These are phyloP conservation scores for Diabrotica balteata DNA, from an alignment of 2,888 invertebrate species.

Conservation along the genomic window DNA sequence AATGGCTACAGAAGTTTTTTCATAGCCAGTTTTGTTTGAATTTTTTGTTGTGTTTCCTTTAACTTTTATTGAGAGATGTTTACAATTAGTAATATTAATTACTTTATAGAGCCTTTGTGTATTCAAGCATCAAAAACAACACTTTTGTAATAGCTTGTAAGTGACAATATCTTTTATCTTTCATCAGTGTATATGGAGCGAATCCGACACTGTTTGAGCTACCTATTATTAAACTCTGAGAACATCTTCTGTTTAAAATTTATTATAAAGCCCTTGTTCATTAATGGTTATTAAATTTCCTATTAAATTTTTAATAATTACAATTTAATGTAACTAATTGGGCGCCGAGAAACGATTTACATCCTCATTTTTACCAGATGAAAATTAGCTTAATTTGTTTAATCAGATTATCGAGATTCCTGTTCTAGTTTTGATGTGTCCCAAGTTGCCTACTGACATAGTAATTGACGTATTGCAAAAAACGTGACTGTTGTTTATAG, in stretches of 20 bases:
- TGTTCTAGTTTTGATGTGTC: slow-evolving; percentile 13
- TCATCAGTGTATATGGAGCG: no score
- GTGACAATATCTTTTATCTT: no score
- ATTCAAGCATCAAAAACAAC: no score
- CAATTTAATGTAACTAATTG: slow-evolving; percentile 11
- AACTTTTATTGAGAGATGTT: no score
- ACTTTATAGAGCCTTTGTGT: no score
- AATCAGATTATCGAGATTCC: slow-evolving; percentile 34
- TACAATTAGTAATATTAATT: no score
- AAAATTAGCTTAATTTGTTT: slow-evolving; percentile 33
- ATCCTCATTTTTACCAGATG: slow-evolving; percentile 36
- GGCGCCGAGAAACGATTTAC: slow-evolving; percentile 33
- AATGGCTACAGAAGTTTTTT: no score
- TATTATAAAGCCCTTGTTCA: slow-evolving; percentile 4
- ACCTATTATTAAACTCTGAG: not conserved
- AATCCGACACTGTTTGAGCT: not conserved
- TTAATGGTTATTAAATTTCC: slow-evolving; percentile 14
- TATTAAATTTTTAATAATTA: slow-evolving; percentile 13
- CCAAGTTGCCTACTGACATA: not conserved
- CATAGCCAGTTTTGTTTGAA: no score
- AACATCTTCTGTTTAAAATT: not conserved
- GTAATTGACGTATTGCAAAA: not conserved
- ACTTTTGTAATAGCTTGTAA: no score
- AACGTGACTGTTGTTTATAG: no score
- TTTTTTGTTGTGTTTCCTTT: no score